Percentiles rank a stretch among this genome's conserved stretches.
These are phyloP conservation scores for Pomatostomus ruficeps DNA, from an alignment of 2,113 vertebrate species.

Conservation along the genomic window DNA sequence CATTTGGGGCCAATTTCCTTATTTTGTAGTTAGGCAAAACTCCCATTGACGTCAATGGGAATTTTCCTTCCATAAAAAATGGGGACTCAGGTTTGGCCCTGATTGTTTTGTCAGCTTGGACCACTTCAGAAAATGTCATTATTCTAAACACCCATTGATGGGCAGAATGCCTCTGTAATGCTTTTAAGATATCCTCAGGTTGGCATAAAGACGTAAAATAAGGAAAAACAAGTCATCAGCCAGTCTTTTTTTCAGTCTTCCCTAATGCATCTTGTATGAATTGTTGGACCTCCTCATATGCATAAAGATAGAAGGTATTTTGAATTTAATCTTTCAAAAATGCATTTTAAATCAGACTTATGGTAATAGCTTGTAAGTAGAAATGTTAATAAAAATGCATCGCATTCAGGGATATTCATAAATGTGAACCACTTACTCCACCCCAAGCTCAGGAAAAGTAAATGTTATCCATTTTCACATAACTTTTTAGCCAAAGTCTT, in stretches of 20 bases:
- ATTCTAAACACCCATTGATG: background rate
- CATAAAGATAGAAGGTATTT: background rate
- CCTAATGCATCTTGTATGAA: background rate
- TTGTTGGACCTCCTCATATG: background rate
- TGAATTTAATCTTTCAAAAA: background rate
- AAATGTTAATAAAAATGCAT: constrained; percentile 48
- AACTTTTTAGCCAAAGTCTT: constrained; percentile 40
- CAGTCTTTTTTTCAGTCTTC: background rate
- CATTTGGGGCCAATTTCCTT: constrained; percentile 1
- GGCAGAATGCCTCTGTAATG: background rate
- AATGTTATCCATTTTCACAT: constrained; percentile 51
- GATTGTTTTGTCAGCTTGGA: background rate
- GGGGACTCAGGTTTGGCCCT: background rate
- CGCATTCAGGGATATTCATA: background rate
- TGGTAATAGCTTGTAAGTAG: constrained; percentile 40
- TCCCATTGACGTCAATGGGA: constrained; percentile 46
- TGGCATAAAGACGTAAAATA: background rate
- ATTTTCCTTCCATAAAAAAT: constrained; percentile 13
- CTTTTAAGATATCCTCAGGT: background rate
- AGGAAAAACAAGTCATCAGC: background rate
- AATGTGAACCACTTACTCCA: background rate
- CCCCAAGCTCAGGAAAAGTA: constrained; percentile 36
- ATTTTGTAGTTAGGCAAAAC: constrained; percentile 29
- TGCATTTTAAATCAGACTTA: background rate
- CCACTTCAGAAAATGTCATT: background rate